phyloP scores from a whole-genome alignment of 1,140 invertebrate genomes.

The Hylaeus volcanicus region DNA sequence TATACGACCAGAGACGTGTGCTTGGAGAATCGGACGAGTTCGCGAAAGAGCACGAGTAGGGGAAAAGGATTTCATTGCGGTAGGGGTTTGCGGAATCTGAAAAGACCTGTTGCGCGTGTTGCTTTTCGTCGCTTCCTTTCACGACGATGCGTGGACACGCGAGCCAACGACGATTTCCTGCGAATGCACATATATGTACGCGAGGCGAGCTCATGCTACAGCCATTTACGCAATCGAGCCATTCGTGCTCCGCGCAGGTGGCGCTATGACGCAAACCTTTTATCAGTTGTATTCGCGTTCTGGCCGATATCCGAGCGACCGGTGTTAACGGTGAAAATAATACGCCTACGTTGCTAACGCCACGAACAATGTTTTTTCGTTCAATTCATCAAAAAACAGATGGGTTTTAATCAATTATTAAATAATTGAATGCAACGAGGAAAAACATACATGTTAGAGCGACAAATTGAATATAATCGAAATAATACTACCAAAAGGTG shows the following conservation, averaged over 20 bases:
- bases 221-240: constrained; percentile 61
- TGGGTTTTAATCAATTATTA: too few relatives aligned
- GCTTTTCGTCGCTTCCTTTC: constrained; percentile 23
- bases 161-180: constrained; percentile 43
- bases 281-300: constrained; percentile 56
- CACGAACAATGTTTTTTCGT: background rate
- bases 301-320: constrained; percentile 34
- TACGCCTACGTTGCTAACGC: background rate
- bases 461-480: too few relatives aligned
- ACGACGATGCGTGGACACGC: constrained; percentile 9
- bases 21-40: too few relatives aligned
- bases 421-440: too few relatives aligned
- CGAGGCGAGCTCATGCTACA: constrained; percentile 10
- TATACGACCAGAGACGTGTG: too few relatives aligned
- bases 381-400: background rate
- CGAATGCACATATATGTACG: constrained; percentile 7
- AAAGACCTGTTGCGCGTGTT: constrained; percentile 34
- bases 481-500: too few relatives aligned
- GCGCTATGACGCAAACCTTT: constrained; percentile 64
- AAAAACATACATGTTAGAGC: too few relatives aligned
- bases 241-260: constrained; percentile 57
- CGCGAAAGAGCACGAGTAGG: too few relatives aligned
- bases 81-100: background rate
- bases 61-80: background rate
- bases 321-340: constrained; percentile 41